phyloP scores from a whole-genome alignment of 2,797 vertebrate genomes.

The Notolepis coatsorum region DNA sequence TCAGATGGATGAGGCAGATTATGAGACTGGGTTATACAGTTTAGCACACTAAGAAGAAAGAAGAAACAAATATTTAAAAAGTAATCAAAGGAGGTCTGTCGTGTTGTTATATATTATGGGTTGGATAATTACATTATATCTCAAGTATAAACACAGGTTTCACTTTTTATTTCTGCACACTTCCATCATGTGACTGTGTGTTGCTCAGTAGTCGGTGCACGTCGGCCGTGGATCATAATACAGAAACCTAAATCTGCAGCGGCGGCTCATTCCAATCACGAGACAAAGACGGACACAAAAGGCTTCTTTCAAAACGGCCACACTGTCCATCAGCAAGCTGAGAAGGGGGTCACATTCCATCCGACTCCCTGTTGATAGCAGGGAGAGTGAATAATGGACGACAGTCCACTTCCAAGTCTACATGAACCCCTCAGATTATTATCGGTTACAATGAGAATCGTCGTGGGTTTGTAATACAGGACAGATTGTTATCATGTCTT shows the following conservation, averaged over 20 bases:
- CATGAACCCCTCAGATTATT: slow-evolving; percentile 23
- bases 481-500: slow-evolving; percentile 51
- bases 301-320: slow-evolving; percentile 65
- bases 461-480: too few relatives aligned
- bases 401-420: slow-evolving; percentile 26
- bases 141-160: slow-evolving; percentile 41
- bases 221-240: slow-evolving; percentile 33
- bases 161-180: slow-evolving; percentile 40
- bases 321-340: slow-evolving; percentile 67
- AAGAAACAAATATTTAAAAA: neutral
- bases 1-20: slow-evolving; percentile 37
- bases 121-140: too few relatives aligned
- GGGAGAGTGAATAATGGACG: slow-evolving; percentile 39
- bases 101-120: neutral
- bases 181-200: slow-evolving; percentile 33
- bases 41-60: neutral
- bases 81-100: neutral
- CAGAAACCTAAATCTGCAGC: slow-evolving; percentile 39
- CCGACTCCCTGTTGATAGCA: slow-evolving; percentile 49
- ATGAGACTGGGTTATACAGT: slow-evolving; percentile 2
- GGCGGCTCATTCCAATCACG: slow-evolving; percentile 37
- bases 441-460: slow-evolving; percentile 46
- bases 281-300: slow-evolving; percentile 67
- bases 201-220: slow-evolving; percentile 1
- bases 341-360: slow-evolving; percentile 73